Evolutionary conservation across 2,888 invertebrate species (phyloP).

Genomic region (Cybosia mesomella): DNA sequence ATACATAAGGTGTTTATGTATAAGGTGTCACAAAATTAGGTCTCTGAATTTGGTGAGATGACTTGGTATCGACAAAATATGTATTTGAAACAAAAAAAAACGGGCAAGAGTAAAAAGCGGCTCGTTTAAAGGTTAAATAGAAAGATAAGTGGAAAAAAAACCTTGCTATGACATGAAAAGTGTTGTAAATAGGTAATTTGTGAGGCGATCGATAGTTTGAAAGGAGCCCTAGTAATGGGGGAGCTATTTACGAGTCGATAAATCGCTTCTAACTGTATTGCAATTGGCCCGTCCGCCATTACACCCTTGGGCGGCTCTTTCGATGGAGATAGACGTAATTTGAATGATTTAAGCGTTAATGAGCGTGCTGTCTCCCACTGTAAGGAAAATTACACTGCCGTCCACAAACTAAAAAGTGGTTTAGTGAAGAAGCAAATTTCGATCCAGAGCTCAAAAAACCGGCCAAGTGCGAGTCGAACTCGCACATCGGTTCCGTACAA

Average conservation of each 20-base stretch:
- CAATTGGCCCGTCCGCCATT: background rate
- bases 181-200: constrained; percentile 1
- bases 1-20: too few species aligned
- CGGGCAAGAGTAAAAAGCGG: too few species aligned
- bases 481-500: too few species aligned
- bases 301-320: constrained; percentile 1
- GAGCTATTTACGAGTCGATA: background rate
- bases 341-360: constrained; percentile 2
- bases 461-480: too few species aligned
- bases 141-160: background rate
- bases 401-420: too few species aligned
- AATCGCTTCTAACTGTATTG: background rate
- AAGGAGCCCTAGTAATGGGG: background rate
- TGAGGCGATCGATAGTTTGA: background rate
- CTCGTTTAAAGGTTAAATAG: too few species aligned
- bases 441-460: too few species aligned
- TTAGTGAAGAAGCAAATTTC: too few species aligned
- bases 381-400: background rate
- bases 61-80: too few species aligned
- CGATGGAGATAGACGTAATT: background rate
- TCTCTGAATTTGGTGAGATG: too few species aligned
- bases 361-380: background rate
- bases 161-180: background rate
- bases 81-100: too few species aligned
- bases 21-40: too few species aligned